Evolutionary conservation across 1,140 invertebrate genomes (phyloP).

Genomic region (Saccostrea cuccullata): DNA sequence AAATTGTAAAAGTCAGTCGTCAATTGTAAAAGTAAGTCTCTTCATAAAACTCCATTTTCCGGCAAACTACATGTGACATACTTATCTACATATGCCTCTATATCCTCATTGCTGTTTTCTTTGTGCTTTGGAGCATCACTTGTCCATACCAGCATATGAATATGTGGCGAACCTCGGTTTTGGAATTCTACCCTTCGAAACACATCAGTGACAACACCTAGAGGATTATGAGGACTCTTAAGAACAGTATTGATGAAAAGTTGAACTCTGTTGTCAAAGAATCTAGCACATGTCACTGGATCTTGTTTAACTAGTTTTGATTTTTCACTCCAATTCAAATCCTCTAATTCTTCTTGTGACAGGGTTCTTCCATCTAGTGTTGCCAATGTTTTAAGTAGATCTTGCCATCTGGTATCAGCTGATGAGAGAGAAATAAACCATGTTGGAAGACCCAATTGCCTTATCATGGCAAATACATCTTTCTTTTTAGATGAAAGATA

Average conservation of each 20-base stretch:
- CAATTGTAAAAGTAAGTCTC: too few species aligned
- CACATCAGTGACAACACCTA: slow-evolving; percentile 51
- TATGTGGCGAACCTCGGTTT: slow-evolving; percentile 52
- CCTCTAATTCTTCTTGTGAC: slow-evolving; percentile 45
- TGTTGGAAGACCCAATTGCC: slow-evolving; percentile 59
- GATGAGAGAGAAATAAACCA: slow-evolving; percentile 55
- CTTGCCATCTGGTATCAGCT: slow-evolving; percentile 57
- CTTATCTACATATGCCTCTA: slow-evolving; percentile 46
- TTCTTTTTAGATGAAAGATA: slow-evolving; percentile 57
- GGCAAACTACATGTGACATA: slow-evolving; percentile 51
- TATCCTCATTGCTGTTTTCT: slow-evolving; percentile 27
- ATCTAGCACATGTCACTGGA: slow-evolving; percentile 59
- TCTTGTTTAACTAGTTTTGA: slow-evolving; percentile 49
- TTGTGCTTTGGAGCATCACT: slow-evolving; percentile 44
- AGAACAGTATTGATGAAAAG: slow-evolving; percentile 49
- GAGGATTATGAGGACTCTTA: slow-evolving; percentile 43
- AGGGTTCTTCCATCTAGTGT: slow-evolving; percentile 34
- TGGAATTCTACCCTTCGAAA: slow-evolving; percentile 52
- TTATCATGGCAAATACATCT: slow-evolving; percentile 65
- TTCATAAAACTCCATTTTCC: too few species aligned
- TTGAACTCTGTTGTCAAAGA: slow-evolving; percentile 54
- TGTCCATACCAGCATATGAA: slow-evolving; percentile 54
- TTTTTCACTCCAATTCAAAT: slow-evolving; percentile 51
- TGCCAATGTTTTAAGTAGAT: slow-evolving; percentile 51
- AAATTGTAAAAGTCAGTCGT: too few species aligned